Conservation (phyloP, 1,140 invertebrate species). For the Papilio machaon region DNA sequence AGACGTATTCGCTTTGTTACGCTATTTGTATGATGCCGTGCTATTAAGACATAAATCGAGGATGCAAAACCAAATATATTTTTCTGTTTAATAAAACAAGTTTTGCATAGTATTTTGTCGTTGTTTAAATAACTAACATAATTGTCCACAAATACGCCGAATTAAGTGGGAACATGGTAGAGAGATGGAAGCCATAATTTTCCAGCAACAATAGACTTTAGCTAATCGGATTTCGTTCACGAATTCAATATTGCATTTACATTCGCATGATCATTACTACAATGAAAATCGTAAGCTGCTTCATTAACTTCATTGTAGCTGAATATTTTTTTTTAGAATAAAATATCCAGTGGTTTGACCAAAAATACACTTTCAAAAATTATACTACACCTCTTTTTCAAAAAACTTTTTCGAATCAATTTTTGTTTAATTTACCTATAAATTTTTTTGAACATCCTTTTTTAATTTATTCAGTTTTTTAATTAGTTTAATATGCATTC, state of each 20-base stretch:
- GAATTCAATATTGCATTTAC: not conserved
- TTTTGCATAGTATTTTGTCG: not conserved
- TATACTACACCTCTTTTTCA: too few species aligned
- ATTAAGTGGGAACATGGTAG: not conserved
- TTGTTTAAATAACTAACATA: not conserved
- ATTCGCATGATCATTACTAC: not conserved
- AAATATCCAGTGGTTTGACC: too few species aligned
- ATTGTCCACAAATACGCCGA: not conserved
- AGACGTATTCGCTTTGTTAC: not conserved
- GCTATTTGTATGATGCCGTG: not conserved
- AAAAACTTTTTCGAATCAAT: too few species aligned
- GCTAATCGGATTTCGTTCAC: conserved; percentile 5
- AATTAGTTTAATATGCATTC: too few species aligned
- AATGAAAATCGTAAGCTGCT: not conserved
- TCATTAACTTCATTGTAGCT: not conserved
- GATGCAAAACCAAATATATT: not conserved
- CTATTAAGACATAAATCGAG: conserved; percentile 4
- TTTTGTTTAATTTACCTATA: too few species aligned
- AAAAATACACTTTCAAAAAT: too few species aligned
- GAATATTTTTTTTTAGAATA: too few species aligned
- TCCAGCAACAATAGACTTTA: not conserved
- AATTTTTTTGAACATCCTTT: too few species aligned
- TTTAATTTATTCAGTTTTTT: too few species aligned
- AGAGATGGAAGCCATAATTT: not conserved
- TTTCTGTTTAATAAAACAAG: not conserved